Percentiles rank a stretch among this genome's conserved stretches.
These are phyloP conservation scores for Leucozona laternaria DNA, from an alignment of 2,888 invertebrate genomes.

Conservation along the genomic window DNA sequence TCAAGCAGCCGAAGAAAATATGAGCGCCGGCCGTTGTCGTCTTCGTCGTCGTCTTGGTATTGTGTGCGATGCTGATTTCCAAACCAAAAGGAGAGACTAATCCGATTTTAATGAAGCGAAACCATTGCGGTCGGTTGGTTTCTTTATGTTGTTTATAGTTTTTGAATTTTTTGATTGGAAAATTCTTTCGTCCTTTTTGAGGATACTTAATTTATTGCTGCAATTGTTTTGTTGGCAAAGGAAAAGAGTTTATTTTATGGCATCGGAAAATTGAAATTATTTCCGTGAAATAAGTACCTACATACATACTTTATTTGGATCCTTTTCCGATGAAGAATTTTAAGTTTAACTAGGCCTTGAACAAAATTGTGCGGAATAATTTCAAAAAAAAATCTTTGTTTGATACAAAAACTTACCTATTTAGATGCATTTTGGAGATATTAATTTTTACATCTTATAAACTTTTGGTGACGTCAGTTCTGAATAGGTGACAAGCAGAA, in stretches of 20 bases:
- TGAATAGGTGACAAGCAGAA: no score
- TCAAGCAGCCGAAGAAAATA: constrained; percentile 39
- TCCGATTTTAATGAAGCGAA: constrained; percentile 83
- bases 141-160: constrained; percentile 70
- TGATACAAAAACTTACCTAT: no score
- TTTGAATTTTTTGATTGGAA: constrained; percentile 68
- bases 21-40: constrained; percentile 25
- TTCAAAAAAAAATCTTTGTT: no score
- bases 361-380: neutral
- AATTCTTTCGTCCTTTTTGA: constrained; percentile 32
- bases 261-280: constrained; percentile 50
- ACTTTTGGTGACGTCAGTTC: no score
- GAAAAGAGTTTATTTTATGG: constrained; percentile 39
- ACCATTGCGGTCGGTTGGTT: constrained; percentile 81
- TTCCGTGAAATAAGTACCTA: constrained; percentile 63
- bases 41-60: neutral
- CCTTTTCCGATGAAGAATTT: no score
- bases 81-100: constrained; percentile 78
- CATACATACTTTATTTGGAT: neutral
- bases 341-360: neutral
- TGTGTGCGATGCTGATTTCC: constrained; percentile 9
- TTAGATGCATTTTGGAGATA: no score
- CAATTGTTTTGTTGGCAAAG: constrained; percentile 28
- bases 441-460: no score
- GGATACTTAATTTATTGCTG: constrained; percentile 39